Evolutionary conservation across 2,888 invertebrate genomes (phyloP).

Genomic region (Metallyticus violacea): DNA sequence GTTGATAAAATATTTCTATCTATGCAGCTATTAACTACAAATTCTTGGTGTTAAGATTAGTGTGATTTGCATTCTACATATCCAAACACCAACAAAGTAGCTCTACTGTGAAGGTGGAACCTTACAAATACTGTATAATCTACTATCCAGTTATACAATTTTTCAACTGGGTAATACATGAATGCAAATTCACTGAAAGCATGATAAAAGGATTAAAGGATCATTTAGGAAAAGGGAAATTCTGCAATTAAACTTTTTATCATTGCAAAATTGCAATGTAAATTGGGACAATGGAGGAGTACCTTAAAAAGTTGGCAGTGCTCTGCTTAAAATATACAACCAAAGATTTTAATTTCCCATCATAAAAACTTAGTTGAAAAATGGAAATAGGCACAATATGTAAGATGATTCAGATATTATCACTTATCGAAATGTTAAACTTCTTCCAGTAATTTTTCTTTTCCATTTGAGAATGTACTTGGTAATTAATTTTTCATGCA

Average conservation of each 20-base stretch:
- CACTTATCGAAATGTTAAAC: too few species aligned
- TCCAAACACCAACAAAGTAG: neutral
- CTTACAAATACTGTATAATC: neutral
- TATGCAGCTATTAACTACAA: neutral
- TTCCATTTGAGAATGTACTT: too few species aligned
- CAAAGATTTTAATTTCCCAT: too few species aligned
- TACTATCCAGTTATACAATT: neutral
- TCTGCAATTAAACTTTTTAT: neutral
- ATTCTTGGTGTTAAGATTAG: neutral
- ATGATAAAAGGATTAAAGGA: neutral
- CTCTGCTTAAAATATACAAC: too few species aligned
- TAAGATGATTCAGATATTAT: too few species aligned
- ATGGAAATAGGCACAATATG: too few species aligned
- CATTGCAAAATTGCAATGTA: too few species aligned
- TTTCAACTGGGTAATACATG: neutral
- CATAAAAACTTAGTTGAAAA: too few species aligned
- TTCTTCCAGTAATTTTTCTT: too few species aligned
- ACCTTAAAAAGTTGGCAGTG: too few species aligned
- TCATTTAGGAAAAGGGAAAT: neutral
- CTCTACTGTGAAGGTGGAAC: neutral
- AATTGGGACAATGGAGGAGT: too few species aligned
- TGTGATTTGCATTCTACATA: neutral
- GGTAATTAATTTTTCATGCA: too few species aligned
- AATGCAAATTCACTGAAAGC: neutral
- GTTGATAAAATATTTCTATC: neutral